Evolutionary conservation across 2,113 vertebrate genomes (phyloP), one percentile per base, ranked within the genome.

Genomic region (Semicossyphus pulcher): DNA sequence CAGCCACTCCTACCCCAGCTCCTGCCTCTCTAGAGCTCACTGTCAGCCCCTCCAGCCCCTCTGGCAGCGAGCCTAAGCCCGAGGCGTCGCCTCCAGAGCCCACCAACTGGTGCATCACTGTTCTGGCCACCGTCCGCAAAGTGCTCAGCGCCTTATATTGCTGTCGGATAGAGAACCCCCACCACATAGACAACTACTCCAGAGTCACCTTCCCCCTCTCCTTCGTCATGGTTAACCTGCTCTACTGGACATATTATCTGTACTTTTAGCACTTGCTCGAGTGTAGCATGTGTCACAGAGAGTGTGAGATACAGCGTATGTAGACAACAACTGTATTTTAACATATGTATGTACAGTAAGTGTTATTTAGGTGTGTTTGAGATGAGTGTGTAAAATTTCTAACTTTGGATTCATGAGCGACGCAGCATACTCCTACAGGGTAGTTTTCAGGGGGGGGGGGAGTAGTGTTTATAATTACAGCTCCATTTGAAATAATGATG

Each of bases 221-320:
- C 18, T 97, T 97, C 67, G 93, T 97, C 73, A 85, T 96, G 32
- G 95, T 97, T 76, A 97, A 97, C 90, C 90, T 97, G 47, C 91
- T 96, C 86, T 97, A 97, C 83, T 97, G 96, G 96, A 95, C 94
- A 37, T 97, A 96, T 88, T 97, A 97, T 87, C 89, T 97, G 83
- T 97, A 96, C 93, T 96, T 97, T 58, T 97, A 93, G 85, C 65
- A 61, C 44, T 58, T 23, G 28, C 51, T 42, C 1, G 16, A 62
- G 78, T 72, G 52, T 64, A 61, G 56, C 59, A 18, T 26, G 72
- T 53, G 58, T 81, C 63, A 64, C 34, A 52, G 53, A 67, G 39
- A 68, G 78, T 32, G 53, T 69, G 57, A 70, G 57, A 77, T 10
- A n/a, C 41, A 47, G 31, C 34, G 48, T 80, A 23, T 75, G 64